Percentiles rank a stretch among this genome's conserved stretches.
These are phyloP conservation scores for Equus przewalskii DNA, from an alignment of 2,113 vertebrate genomes.

Conservation along the genomic window DNA sequence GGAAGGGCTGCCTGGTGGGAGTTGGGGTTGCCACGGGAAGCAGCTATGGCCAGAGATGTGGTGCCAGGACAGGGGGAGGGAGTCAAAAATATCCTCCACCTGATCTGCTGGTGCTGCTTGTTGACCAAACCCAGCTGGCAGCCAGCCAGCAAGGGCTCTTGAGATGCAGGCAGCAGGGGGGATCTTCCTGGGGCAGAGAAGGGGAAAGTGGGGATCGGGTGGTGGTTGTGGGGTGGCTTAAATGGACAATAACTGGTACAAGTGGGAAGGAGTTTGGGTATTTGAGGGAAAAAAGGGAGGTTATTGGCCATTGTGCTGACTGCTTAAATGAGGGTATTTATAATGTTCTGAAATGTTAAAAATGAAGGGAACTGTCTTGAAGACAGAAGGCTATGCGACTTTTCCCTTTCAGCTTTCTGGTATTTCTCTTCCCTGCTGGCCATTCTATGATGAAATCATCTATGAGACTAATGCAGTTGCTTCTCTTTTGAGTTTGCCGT, in stretches of 20 bases:
- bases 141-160: background rate
- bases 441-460: background rate
- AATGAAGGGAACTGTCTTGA: background rate
- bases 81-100: background rate
- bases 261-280: background rate
- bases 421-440: background rate
- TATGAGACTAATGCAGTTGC: background rate
- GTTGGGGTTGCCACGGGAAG: background rate
- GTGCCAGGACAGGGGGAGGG: background rate
- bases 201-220: background rate
- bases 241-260: background rate
- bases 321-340: background rate
- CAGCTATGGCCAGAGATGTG: background rate
- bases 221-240: background rate
- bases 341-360: background rate
- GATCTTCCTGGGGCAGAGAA: background rate
- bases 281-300: background rate
- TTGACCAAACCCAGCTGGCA: background rate
- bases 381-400: background rate
- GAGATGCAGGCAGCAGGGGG: background rate
- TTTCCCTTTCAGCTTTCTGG: background rate
- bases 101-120: background rate
- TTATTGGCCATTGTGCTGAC: background rate
- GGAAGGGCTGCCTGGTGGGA: background rate
- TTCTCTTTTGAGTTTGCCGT: background rate